phyloP scores from a whole-genome alignment of 2,797 vertebrate genomes.

The Siniperca scherzeri region DNA sequence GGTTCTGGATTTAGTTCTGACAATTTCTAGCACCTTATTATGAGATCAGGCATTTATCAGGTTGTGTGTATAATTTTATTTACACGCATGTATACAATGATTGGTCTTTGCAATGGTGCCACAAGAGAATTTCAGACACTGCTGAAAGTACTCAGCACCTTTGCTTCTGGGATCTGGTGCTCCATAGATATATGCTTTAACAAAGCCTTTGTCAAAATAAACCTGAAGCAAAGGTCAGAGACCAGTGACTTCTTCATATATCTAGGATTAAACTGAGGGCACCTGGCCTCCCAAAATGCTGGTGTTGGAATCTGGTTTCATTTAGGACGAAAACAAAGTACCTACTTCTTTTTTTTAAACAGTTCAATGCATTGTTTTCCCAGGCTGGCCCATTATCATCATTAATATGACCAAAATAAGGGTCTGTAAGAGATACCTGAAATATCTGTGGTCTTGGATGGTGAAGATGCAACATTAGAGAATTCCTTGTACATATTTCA shows the following conservation, averaged over 20 bases:
- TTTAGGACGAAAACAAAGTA: slow-evolving; percentile 60
- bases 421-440: slow-evolving; percentile 14
- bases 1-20: slow-evolving; percentile 69
- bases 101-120: slow-evolving; percentile 37
- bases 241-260: slow-evolving; percentile 54
- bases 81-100: slow-evolving; percentile 31
- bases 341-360: slow-evolving; percentile 31
- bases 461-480: slow-evolving; percentile 7
- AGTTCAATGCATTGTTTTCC: slow-evolving; percentile 26
- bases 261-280: slow-evolving; percentile 60
- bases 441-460: slow-evolving; percentile 11
- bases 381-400: not conserved
- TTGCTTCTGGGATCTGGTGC: slow-evolving; percentile 52
- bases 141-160: slow-evolving; percentile 77
- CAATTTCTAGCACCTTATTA: slow-evolving; percentile 78
- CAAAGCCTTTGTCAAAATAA: slow-evolving; percentile 77
- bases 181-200: slow-evolving; percentile 57
- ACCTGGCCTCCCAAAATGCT: slow-evolving; percentile 54
- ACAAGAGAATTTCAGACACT: slow-evolving; percentile 69
- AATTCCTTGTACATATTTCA: slow-evolving; percentile 18
- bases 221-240: slow-evolving; percentile 49
- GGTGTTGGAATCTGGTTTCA: slow-evolving; percentile 55
- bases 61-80: slow-evolving; percentile 48
- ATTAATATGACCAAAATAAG: slow-evolving; percentile 18
- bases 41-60: slow-evolving; percentile 63